Conservation (phyloP, 2,888 invertebrate genomes). For the Mimas tiliae region DNA sequence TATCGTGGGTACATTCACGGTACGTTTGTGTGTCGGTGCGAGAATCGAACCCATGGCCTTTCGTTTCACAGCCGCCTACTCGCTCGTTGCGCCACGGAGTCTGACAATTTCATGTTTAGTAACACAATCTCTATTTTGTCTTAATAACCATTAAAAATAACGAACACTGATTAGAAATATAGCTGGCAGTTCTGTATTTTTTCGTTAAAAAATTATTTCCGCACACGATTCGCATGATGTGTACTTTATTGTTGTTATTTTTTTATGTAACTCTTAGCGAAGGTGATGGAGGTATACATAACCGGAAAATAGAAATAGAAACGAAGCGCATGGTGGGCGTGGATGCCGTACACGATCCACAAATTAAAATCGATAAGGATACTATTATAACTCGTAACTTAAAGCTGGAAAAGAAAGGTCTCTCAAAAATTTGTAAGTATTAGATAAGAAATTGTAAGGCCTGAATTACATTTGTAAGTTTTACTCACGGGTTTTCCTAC, state of each 20-base stretch:
- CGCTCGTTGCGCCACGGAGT: no score
- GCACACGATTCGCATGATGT: not conserved
- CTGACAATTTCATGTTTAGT: not conserved
- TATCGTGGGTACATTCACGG: no score
- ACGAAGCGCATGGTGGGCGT: slow-evolving; percentile 59
- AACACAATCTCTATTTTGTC: not conserved
- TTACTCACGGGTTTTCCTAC: no score
- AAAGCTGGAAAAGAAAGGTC: slow-evolving; percentile 55
- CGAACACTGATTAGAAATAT: not conserved
- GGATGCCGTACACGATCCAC: slow-evolving; percentile 54
- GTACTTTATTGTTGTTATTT: slow-evolving; percentile 31
- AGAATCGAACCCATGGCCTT: no score
- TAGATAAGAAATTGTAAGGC: not conserved
- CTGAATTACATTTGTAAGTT: no score
- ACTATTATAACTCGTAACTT: slow-evolving; percentile 67
- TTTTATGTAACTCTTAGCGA: slow-evolving; percentile 33
- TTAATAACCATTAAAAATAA: slow-evolving; percentile 7
- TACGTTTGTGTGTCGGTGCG: no score
- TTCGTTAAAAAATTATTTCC: not conserved
- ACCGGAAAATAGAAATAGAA: slow-evolving; percentile 36
- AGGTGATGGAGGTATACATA: slow-evolving; percentile 26
- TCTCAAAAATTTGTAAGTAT: slow-evolving; percentile 48
- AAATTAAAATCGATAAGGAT: slow-evolving; percentile 63
- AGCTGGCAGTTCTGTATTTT: not conserved
- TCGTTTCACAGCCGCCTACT: no score